Evolutionary conservation across 2,113 vertebrate genomes (phyloP).

Genomic region (Conger conger): DNA sequence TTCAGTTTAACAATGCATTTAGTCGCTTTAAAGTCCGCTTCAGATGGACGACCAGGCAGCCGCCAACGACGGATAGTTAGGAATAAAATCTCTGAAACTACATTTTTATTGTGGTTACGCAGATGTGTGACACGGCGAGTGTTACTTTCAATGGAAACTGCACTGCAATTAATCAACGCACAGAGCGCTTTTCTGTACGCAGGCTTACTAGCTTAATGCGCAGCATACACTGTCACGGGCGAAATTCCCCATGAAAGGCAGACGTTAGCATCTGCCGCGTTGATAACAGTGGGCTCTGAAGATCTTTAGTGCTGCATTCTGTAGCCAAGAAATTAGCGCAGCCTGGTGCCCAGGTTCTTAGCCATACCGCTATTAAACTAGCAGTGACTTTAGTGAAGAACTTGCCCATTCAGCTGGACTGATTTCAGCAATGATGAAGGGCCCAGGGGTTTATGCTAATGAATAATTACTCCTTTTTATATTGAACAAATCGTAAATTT

Average conservation of each 20-base stretch:
- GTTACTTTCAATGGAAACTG: neutral
- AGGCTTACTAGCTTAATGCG: neutral
- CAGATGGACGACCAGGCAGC: neutral
- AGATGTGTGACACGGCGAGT: neutral
- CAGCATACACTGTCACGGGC: neutral
- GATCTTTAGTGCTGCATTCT: neutral
- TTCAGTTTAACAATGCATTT: neutral
- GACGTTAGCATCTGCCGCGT: neutral
- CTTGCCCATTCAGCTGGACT: too few relatives aligned
- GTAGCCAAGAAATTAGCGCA: neutral
- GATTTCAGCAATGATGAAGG: too few relatives aligned
- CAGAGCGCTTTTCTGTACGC: neutral
- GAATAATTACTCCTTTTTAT: too few relatives aligned
- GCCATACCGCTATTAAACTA: too few relatives aligned
- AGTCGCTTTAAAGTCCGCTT: neutral
- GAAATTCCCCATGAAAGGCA: neutral
- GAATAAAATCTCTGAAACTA: neutral
- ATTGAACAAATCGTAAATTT: too few relatives aligned
- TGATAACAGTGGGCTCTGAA: neutral
- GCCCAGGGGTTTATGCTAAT: too few relatives aligned
- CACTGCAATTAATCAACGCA: neutral
- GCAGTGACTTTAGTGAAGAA: too few relatives aligned
- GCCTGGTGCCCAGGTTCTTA: too few relatives aligned
- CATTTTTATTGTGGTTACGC: neutral
- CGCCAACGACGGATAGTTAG: neutral